A percentile compares a stretch with the other conserved stretches of the same genome.
phyloP scores from a whole-genome alignment of 1,140 invertebrate genomes.

The Fopius arisanus region DNA sequence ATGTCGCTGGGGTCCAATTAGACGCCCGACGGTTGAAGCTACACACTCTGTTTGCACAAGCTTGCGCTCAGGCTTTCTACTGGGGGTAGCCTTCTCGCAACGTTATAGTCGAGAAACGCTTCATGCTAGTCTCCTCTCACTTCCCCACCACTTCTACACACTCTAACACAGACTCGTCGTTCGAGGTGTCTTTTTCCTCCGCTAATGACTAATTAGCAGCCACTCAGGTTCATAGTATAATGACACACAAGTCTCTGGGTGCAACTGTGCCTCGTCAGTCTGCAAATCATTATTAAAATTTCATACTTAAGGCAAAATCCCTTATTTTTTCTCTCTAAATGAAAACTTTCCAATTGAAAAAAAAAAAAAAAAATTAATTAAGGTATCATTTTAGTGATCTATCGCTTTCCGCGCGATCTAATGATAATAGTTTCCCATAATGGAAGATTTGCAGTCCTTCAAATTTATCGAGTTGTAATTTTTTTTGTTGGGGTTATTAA shows the following conservation, averaged over 20 bases:
- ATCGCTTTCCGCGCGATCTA: no score
- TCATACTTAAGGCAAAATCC: neutral
- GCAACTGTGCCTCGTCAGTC: slow-evolving; percentile 3
- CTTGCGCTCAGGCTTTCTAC: slow-evolving; percentile 45
- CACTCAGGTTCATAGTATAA: slow-evolving; percentile 59
- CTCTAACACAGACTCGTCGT: slow-evolving; percentile 16
- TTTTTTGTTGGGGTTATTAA: no score
- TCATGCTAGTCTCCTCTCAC: neutral
- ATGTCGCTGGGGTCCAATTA: slow-evolving; percentile 66
- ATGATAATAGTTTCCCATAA: no score
- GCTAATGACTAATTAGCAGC: slow-evolving; percentile 66
- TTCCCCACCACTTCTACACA: neutral
- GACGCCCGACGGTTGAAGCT: slow-evolving; percentile 61
- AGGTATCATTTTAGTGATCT: no score
- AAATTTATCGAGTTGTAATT: no score
- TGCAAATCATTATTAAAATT: slow-evolving; percentile 9
- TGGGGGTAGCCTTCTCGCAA: slow-evolving; percentile 27
- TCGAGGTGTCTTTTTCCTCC: slow-evolving; percentile 62
- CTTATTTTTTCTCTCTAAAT: neutral
- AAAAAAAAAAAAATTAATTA: no score
- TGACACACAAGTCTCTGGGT: slow-evolving; percentile 45
- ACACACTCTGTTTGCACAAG: slow-evolving; percentile 62
- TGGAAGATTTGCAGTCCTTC: no score
- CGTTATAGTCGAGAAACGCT: neutral
- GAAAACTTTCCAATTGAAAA: no score